A percentile compares a stretch with the other conserved stretches of the same genome.
These are phyloP conservation scores for Microcebus tavaratra DNA, from an alignment of 2,113 vertebrate genomes.

Conservation along the genomic window DNA sequence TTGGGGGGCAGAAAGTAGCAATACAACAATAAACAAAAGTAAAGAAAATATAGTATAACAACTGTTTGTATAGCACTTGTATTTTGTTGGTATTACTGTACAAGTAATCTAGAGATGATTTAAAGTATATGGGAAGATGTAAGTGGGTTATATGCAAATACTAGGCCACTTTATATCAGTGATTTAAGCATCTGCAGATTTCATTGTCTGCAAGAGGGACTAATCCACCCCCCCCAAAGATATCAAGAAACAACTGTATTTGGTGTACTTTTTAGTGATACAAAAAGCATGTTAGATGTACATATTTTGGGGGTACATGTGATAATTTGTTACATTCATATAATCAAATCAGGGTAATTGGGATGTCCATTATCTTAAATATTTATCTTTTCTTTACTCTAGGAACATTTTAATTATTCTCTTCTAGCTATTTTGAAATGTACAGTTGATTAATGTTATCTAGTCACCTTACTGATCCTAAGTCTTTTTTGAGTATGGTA, in stretches of 20 bases:
- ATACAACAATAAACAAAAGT: neutral
- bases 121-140: neutral
- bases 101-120: neutral
- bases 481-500: neutral
- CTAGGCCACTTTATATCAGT: neutral
- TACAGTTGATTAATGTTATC: neutral
- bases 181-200: neutral
- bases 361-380: neutral
- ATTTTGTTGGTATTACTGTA: neutral
- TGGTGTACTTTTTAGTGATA: no score
- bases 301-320: neutral
- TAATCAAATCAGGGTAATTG: neutral
- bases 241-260: neutral
- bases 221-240: neutral
- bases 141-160: neutral
- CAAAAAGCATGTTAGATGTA: neutral
- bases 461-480: neutral
- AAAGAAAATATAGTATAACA: neutral
- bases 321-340: neutral
- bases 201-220: neutral
- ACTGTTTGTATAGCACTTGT: neutral
- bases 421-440: neutral
- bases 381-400: neutral
- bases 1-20: neutral
- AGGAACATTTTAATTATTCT: neutral